Evolutionary conservation across 2,888 invertebrate genomes (phyloP), one percentile per base, ranked within the genome.

Genomic region (Litoditis marina): DNA sequence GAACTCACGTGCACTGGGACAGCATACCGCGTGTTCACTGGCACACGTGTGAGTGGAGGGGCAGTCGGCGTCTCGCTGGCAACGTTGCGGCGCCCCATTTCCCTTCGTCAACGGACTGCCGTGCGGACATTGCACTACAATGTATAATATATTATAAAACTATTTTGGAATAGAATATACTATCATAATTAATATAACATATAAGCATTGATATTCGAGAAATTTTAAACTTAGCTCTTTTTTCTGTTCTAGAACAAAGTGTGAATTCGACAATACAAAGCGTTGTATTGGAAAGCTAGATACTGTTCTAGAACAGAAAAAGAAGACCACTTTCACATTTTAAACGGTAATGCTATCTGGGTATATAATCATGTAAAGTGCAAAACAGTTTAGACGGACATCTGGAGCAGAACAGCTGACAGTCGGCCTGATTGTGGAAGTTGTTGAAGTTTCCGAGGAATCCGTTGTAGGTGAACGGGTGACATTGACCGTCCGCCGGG

Each of bases 371-470:
- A n/a, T n/a, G n/a, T n/a, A n/a, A n/a, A n/a, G n/a, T n/a, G n/a
- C n/a, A n/a, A 36, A 36, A 36, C 11, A 36, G 11, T 6, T 36
- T 55, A n/a, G n/a, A n/a, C 67, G 60, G 22, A 75, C 75, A 60
- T 67, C 69, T 66, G n/a, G 72, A 70, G 53, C 76, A 76, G 54
- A 73, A 76, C 2, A 66, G 50, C 51, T 76, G 76, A 58, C 76
- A 76, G 61, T 76, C 76, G 16, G 71, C 71, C 31, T 71, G 69
- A 54, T 70, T 72, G 44, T 67, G 65, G 67, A 76, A 76, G 50
- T 76, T 76, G 60, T 76, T 76, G 63, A 74, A 76, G 54, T 71
- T 76, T 47, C 76, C 76, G 19, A 76, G 47, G 52, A 73, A 76
- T 16, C 76, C 76, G 46, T 70, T 69, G 61, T 68, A 76, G 7